Base-by-base conservation (phyloP, 2,797 vertebrate genomes). In the Myripristis murdjan region DNA sequence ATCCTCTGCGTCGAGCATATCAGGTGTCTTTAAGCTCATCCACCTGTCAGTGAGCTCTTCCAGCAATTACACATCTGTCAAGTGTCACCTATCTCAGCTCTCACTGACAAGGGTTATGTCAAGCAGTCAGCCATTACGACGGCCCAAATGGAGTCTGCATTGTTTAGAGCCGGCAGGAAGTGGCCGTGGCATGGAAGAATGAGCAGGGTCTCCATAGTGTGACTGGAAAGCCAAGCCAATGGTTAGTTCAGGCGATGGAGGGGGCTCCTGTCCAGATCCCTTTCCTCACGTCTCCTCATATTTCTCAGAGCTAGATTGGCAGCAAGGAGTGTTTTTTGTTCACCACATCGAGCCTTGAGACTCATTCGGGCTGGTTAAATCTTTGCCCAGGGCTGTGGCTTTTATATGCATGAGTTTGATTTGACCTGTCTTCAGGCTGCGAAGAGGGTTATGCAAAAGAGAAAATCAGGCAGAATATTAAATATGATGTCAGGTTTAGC, bases 41-140 rank as follows among this genome's bases (percentile, higher is more conserved):
- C 90, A 92, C 92, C 93, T 92, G 90, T 94, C 94, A 91, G 87
- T 57, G 87, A 85, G 82, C 88, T 91, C 91, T 91, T 89, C 79
- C 83, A 89, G 92, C 94, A 95, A 95, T 95, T 95, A 95, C 92
- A 91, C 89, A 92, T 93, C 92, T 94, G 93, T 95, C 94, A 95
- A 92, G 91, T 94, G 94, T 94, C 94, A 94, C 91, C 92, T 88
- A 86, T 87, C 92, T 89, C 82, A 57, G 89, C 90, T 85, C 88
- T 90, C 85, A 77, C 90, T 90, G 91, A 91, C 90, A 90, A 87
- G 93, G 92, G 91, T 92, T 94, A 93, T 92, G 94, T 94, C 91
- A 88, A 91, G 91, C 92, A 94, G 91, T 94, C 89, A 94, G 93
- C 91, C 93, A 93, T 94, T 93, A 91, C 89, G 57, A 47, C 77